Evolutionary conservation across 2,888 invertebrate genomes (phyloP), one percentile per base, ranked within the genome.

Genomic region (Rapana venosa): DNA sequence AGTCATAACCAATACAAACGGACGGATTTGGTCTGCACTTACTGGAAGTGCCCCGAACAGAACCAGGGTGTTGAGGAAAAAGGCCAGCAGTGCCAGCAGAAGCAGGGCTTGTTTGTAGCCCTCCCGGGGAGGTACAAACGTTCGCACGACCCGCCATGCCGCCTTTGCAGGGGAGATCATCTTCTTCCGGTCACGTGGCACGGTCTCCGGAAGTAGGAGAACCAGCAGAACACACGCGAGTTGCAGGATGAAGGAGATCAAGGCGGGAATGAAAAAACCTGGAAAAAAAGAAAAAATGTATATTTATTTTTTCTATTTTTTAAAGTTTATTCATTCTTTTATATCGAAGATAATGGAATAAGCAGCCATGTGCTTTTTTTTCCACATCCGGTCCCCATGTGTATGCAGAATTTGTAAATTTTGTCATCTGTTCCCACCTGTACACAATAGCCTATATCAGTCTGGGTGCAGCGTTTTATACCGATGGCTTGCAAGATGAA

Each of bases 181-280:
- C 66, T 32, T 35, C 77, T 87, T 88, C 74, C 86, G 87, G 17
- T 66, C 74, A 77, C 77, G 32, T 56, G 58, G 87, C n/a, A 88
- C 56, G 5, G 88, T 91, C 36, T 90, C 88, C 22, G 90, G 87
- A 36, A 90, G 74, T 15, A 74, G 61, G 5, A 88, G 47, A 13
- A 87, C 20, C 22, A 90, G n/a, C n/a, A 84, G 0, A 22, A 90
- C 15, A 11, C 85, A 83, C 8, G 88, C 0, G 15, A 87, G 22
- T 30, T 47, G 22, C 22, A 88, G 11, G n/a, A n/a, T 13, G 2
- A 66, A 26, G 8, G 84, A 35, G 15, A 30, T 22, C 61, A 88
- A 15, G 17, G 88, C 83, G 5, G 84, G 84, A 20, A 84, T 84
- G 35, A 88, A 70, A 70, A 88, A 88, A 4, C 84, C 88, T 88